These are phyloP conservation scores for Nesometra sesokonis DNA, from an alignment of 35 echinoderm and acorn worm genomes.

Conservation along the genomic window DNA sequence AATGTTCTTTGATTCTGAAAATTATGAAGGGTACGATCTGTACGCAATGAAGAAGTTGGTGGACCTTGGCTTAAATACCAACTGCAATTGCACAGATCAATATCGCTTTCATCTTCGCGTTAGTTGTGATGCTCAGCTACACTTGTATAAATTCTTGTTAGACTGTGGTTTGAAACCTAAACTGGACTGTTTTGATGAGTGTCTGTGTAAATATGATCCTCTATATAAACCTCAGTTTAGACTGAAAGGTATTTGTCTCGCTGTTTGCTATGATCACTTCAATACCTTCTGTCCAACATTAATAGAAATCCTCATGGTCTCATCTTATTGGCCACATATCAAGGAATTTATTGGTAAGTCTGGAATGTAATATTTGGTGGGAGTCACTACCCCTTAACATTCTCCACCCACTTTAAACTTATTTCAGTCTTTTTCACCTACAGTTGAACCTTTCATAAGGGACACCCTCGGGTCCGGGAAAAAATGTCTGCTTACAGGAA, in stretches of 20 bases:
- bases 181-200: neutral
- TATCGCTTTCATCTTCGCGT: neutral
- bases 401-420: too few species aligned
- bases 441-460: too few species aligned
- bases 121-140: neutral
- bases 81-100: neutral
- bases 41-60: neutral
- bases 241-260: neutral
- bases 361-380: too few species aligned
- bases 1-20: too few species aligned
- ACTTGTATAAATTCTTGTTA: neutral
- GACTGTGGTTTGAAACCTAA: neutral
- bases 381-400: too few species aligned
- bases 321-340: neutral
- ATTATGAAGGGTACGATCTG: neutral
- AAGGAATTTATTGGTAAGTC: neutral
- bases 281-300: neutral
- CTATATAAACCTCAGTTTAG: neutral
- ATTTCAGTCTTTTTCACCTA: too few species aligned
- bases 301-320: neutral
- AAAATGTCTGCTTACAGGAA: too few species aligned
- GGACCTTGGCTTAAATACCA: neutral
- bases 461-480: too few species aligned
- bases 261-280: neutral
- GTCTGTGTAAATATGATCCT: neutral